Percentiles rank a stretch among this genome's conserved stretches.
phyloP scores from a whole-genome alignment of 2,888 invertebrate species.

The Xylocampa areola region DNA sequence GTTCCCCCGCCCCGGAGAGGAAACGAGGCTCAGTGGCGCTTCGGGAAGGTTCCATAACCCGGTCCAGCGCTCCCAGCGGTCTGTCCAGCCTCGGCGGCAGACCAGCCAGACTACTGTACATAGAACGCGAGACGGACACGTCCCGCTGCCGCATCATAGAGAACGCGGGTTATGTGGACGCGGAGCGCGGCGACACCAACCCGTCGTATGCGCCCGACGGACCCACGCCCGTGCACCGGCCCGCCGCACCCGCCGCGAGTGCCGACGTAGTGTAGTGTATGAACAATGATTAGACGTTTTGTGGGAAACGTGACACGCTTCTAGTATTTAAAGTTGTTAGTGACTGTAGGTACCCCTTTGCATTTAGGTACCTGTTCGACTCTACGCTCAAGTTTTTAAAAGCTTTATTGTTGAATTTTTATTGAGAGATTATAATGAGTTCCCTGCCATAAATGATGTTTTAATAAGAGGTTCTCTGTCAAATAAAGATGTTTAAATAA shows the following conservation, averaged over 20 bases:
- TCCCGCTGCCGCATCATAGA: constrained; percentile 86
- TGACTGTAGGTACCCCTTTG: constrained; percentile 82
- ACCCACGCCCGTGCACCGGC: constrained; percentile 82
- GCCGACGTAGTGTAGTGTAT: constrained; percentile 79
- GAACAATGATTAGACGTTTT: constrained; percentile 74
- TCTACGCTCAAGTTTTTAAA: constrained; percentile 88
- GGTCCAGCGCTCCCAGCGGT: constrained; percentile 77
- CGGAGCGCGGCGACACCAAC: constrained; percentile 81
- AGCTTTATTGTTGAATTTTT: constrained; percentile 88
- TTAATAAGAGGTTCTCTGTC: constrained; percentile 79
- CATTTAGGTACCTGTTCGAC: constrained; percentile 84
- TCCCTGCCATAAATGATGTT: constrained; percentile 80
- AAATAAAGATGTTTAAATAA: constrained; percentile 77
- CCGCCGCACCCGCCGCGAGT: constrained; percentile 63
- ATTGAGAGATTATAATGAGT: constrained; percentile 85
- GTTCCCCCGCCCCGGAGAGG: constrained; percentile 89
- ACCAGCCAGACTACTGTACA: constrained; percentile 82
- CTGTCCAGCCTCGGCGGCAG: constrained; percentile 78
- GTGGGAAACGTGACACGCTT: constrained; percentile 89
- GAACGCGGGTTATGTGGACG: constrained; percentile 85
- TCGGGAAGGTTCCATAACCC: constrained; percentile 82
- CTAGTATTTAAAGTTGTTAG: constrained; percentile 85
- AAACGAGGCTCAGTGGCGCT: constrained; percentile 86
- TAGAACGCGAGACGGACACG: constrained; percentile 78
- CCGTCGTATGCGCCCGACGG: constrained; percentile 86